phyloP scores from a whole-genome alignment of 2,888 invertebrate genomes.

The Synanthedon myopaeformis region DNA sequence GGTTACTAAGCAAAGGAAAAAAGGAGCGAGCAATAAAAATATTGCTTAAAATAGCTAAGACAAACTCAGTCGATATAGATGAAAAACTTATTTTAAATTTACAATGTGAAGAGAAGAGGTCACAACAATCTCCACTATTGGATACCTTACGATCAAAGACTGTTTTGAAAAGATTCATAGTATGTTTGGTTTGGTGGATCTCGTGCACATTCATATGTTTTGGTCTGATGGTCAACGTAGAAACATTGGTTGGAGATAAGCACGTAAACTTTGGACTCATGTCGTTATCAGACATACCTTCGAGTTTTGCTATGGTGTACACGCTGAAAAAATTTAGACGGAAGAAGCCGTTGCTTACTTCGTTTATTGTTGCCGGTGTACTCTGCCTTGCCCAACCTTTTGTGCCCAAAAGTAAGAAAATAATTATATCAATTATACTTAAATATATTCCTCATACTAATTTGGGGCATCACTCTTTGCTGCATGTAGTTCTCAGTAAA shows the following conservation, averaged over 20 bases:
- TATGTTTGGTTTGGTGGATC: constrained; percentile 44
- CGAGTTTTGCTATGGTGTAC: constrained; percentile 62
- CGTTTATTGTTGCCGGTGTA: constrained; percentile 67
- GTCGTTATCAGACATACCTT: constrained; percentile 69
- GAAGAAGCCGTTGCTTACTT: constrained; percentile 63
- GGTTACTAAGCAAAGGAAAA: constrained; percentile 79
- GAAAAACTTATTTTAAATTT: constrained; percentile 25
- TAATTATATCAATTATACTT: background rate
- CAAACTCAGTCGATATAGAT: constrained; percentile 39
- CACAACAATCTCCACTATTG: constrained; percentile 13
- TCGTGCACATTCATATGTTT: constrained; percentile 83
- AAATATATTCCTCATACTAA: background rate
- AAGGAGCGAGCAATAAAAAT: constrained; percentile 73
- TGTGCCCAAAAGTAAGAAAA: constrained; percentile 59
- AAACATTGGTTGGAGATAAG: constrained; percentile 79
- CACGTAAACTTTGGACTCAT: constrained; percentile 79
- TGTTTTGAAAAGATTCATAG: constrained; percentile 24
- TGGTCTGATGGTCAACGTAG: constrained; percentile 80
- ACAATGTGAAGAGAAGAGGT: constrained; percentile 17
- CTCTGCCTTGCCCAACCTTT: constrained; percentile 73
- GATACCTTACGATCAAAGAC: constrained; percentile 26
- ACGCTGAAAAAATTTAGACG: constrained; percentile 67
- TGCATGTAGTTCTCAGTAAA: too few species aligned
- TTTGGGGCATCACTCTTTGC: too few species aligned
- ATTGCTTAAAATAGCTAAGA: constrained; percentile 71